Percentiles rank a stretch among this genome's conserved stretches.
Evolutionary conservation across 2,797 vertebrate species (phyloP).

Genomic region (Enteromius fasciolatus): DNA sequence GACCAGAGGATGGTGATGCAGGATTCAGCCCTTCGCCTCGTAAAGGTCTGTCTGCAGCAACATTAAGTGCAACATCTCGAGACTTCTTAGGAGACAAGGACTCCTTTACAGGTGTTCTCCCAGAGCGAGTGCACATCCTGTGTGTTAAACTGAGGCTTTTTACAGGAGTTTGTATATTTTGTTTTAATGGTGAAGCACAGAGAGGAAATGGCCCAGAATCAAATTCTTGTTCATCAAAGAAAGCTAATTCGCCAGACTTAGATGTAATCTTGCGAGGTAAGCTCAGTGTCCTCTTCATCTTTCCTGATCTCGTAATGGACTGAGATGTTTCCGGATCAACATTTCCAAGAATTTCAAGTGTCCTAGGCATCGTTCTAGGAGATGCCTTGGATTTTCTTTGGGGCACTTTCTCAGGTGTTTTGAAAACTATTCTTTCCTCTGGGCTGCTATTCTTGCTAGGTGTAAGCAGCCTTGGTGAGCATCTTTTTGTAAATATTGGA

Average conservation of each 20-base stretch:
- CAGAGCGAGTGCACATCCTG: constrained; percentile 68
- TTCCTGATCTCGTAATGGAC: constrained; percentile 51
- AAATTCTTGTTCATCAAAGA: constrained; percentile 26
- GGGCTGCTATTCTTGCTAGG: constrained; percentile 55
- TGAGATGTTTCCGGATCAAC: constrained; percentile 25
- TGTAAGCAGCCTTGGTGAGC: constrained; percentile 64
- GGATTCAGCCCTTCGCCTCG: too few relatives aligned
- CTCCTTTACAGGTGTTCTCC: constrained; percentile 67
- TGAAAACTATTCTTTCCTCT: constrained; percentile 61
- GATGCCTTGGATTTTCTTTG: constrained; percentile 7
- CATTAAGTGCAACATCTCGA: neutral
- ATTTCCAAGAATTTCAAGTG: constrained; percentile 25
- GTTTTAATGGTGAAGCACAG: constrained; percentile 49
- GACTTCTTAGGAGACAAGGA: constrained; percentile 23
- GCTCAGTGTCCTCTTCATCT: constrained; percentile 43
- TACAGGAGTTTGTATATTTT: constrained; percentile 44
- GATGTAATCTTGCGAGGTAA: constrained; percentile 55
- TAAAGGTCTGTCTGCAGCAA: too few relatives aligned
- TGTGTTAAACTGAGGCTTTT: constrained; percentile 61
- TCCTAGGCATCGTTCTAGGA: constrained; percentile 39
- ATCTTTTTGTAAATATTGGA: constrained; percentile 51
- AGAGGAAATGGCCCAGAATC: constrained; percentile 22
- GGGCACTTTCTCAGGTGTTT: constrained; percentile 69
- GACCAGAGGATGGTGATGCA: neutral
- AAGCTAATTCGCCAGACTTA: neutral